Evolutionary conservation across 1,140 invertebrate species (phyloP).

Genomic region (Drosophila ohnishii): DNA sequence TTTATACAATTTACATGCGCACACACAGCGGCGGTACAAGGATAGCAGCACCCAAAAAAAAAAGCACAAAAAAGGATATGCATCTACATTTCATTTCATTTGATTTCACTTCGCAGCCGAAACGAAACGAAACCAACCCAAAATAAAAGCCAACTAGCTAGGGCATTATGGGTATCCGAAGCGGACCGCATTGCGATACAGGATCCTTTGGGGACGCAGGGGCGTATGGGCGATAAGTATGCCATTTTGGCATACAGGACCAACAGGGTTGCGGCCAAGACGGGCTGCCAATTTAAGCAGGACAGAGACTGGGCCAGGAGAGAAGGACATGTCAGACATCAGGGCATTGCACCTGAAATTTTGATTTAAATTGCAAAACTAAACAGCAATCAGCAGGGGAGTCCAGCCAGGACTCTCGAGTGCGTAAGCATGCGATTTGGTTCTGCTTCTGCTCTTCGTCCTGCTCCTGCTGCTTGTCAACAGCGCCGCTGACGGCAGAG

Average conservation of each 20-base stretch:
- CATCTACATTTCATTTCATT: slow-evolving; percentile 78
- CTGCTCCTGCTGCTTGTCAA: slow-evolving; percentile 58
- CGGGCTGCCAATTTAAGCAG: slow-evolving; percentile 25
- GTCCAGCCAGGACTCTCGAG: slow-evolving; percentile 39
- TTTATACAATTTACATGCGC: slow-evolving; percentile 78
- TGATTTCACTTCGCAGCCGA: slow-evolving; percentile 41
- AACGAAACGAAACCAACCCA: slow-evolving; percentile 5
- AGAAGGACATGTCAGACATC: background rate
- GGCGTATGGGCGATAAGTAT: slow-evolving; percentile 35
- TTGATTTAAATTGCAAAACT: slow-evolving; percentile 80
- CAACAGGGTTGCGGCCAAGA: slow-evolving; percentile 10
- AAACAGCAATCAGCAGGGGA: slow-evolving; percentile 72
- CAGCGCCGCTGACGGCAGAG: slow-evolving; percentile 74
- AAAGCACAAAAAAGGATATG: slow-evolving; percentile 63
- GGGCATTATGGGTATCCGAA: slow-evolving; percentile 13
- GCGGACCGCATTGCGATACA: slow-evolving; percentile 17
- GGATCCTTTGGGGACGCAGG: slow-evolving; percentile 1
- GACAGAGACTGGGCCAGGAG: background rate
- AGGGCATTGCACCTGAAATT: slow-evolving; percentile 65
- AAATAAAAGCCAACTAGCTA: slow-evolving; percentile 52
- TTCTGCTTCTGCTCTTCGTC: slow-evolving; percentile 9
- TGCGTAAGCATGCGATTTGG: slow-evolving; percentile 67
- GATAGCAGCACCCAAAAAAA: slow-evolving; percentile 15
- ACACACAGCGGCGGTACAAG: slow-evolving; percentile 45
- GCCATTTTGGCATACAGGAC: slow-evolving; percentile 15